Base-by-base conservation (phyloP, 2,888 invertebrate genomes). In the Trisateles emortualis region DNA sequence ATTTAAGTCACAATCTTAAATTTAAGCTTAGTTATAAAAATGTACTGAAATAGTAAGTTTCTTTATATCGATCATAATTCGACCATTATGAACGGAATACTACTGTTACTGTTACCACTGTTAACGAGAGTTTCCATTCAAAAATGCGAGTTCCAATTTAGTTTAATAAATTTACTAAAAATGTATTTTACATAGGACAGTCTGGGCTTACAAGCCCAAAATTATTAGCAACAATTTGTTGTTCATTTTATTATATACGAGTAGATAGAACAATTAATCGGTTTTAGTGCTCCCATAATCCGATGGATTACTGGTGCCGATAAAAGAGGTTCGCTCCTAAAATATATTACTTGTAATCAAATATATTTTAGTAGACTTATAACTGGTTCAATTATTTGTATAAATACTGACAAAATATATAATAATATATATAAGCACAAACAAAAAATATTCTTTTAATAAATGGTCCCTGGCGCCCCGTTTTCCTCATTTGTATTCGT, bases 211-310 rank as follows among this genome's bases (percentile, higher is more conserved):
- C 8, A 6, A 26, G 1, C 26, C 26, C 26, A 8, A 26, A 6
- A 26, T 26, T 26, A 26, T 8, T 1, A 29, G 2, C 14, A 33
- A 33, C 14, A 36, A 36, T 16, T 36, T 19, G 13, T 30, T 39
- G 36, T 46, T 54, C 38, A 64, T 60, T 64, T 60, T 50, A 65
- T 65, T 65, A 5, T 33, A 6, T 29, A 29, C 1, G 10, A 10
- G 60, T 40, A 60, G 56, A 13, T 49, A 45, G 24, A 52, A 38
- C 44, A 24, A 64, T 60, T 56, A 64, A 64, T 64, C 43, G 26
- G 24, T 32, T 59, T 41, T 29, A 59, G 51, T 52, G 13, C 30
- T 50, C 13, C 24, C 26, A 50, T 56, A 50, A 64, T 51, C 60
- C 40, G 30, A 22, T 29, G 35, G 35, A 51, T 57, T 60, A 55